These are phyloP conservation scores for Gobius niger DNA, from an alignment of 2,113 vertebrate genomes.

Conservation along the genomic window DNA sequence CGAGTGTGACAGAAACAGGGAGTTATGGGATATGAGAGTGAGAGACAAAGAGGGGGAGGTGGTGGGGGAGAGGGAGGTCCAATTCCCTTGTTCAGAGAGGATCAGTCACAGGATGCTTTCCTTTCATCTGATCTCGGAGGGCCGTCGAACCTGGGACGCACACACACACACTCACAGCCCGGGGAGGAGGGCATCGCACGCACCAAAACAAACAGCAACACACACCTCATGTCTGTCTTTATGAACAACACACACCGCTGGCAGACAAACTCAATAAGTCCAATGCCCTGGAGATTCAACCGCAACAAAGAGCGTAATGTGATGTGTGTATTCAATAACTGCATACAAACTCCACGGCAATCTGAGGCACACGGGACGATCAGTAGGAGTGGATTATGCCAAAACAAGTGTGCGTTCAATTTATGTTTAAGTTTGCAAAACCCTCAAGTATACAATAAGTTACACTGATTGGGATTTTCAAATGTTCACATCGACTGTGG, in stretches of 20 bases:
- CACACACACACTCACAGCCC: slow-evolving; percentile 36
- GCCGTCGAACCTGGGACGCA: slow-evolving; percentile 73
- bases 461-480: too few species aligned
- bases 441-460: neutral
- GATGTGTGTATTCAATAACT: slow-evolving; percentile 63
- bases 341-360: slow-evolving; percentile 50
- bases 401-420: slow-evolving; percentile 16
- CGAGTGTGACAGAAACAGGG: slow-evolving; percentile 55
- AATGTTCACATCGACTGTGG: too few species aligned
- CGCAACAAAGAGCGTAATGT: slow-evolving; percentile 69
- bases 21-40: slow-evolving; percentile 43
- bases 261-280: slow-evolving; percentile 67
- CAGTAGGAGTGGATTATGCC: slow-evolving; percentile 16
- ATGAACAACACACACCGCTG: slow-evolving; percentile 29
- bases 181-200: slow-evolving; percentile 44
- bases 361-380: slow-evolving; percentile 11
- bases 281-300: slow-evolving; percentile 69
- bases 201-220: slow-evolving; percentile 29
- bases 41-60: slow-evolving; percentile 55
- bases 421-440: neutral
- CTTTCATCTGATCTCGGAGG: slow-evolving; percentile 81
- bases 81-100: slow-evolving; percentile 78
- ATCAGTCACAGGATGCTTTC: slow-evolving; percentile 79
- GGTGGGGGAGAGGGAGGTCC: slow-evolving; percentile 57
- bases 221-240: slow-evolving; percentile 36